phyloP scores from a whole-genome alignment of 2,888 invertebrate species.

The Chalcosyrphus nemorum region DNA sequence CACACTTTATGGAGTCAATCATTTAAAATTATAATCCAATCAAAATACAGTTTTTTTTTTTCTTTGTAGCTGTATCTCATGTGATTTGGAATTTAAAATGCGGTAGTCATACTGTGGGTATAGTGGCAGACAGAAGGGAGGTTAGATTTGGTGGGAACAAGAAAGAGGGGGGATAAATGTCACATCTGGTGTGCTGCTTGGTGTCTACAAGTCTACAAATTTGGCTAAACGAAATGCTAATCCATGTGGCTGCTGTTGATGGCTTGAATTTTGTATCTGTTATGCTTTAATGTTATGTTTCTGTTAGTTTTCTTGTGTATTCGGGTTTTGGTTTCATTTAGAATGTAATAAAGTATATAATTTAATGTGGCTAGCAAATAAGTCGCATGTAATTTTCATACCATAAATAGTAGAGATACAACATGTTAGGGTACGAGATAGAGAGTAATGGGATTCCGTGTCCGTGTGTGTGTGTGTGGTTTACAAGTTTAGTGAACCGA shows the following conservation, averaged over 20 bases:
- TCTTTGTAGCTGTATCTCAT: conserved; percentile 1
- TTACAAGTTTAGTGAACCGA: conserved; percentile 35
- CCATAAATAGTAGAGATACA: conserved; percentile 46
- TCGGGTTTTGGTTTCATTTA: conserved; percentile 16
- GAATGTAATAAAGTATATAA: conserved; percentile 64
- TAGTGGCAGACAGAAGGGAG: not conserved
- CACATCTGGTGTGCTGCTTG: conserved; percentile 46
- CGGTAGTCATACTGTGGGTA: conserved; percentile 21
- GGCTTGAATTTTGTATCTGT: conserved; percentile 25
- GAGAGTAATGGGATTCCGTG: conserved; percentile 17
- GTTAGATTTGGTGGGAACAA: no score
- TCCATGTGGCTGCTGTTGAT: conserved; percentile 30
- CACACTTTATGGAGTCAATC: conserved; percentile 55
- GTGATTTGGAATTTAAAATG: conserved; percentile 1
- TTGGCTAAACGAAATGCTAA: conserved; percentile 67
- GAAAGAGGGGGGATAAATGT: conserved; percentile 46
- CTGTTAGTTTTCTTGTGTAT: conserved; percentile 2
- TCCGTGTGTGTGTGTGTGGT: not conserved
- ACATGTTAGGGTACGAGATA: conserved; percentile 1
- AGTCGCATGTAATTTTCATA: conserved; percentile 38
- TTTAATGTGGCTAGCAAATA: conserved; percentile 57
- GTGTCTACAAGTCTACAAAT: conserved; percentile 64
- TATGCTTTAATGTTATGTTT: conserved; percentile 24
- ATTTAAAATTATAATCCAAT: conserved; percentile 71
- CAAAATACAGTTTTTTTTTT: conserved; percentile 52